Evolutionary conservation across 2,797 vertebrate species (phyloP).

Genomic region (Leontocebus nigricollis): DNA sequence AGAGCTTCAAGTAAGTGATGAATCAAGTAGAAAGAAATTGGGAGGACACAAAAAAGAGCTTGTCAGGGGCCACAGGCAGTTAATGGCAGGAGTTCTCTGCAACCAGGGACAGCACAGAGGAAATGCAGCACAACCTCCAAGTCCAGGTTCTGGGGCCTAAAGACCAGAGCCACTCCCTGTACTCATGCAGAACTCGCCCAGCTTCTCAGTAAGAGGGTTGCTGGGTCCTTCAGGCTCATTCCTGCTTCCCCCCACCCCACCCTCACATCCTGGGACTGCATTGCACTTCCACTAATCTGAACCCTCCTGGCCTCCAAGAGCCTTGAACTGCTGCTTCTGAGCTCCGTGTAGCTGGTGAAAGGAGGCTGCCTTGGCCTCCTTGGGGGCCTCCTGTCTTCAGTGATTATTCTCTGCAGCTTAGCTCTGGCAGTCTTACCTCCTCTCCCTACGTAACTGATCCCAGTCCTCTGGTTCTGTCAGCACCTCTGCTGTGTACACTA

Average conservation of each 20-base stretch:
- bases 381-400: slow-evolving; percentile 38
- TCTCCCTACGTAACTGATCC: slow-evolving; percentile 52
- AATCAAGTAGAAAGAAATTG: slow-evolving; percentile 51
- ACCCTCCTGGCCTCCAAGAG: neutral
- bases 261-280: neutral
- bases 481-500: slow-evolving; percentile 23
- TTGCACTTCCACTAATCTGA: neutral
- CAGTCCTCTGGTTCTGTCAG: slow-evolving; percentile 55
- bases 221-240: neutral
- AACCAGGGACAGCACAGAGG: neutral
- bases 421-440: slow-evolving; percentile 40
- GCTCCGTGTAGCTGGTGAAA: neutral
- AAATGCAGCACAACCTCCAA: neutral
- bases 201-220: slow-evolving; percentile 8
- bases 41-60: slow-evolving; percentile 37
- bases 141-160: neutral
- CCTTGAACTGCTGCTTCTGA: neutral
- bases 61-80: neutral
- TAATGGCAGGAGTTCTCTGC: neutral
- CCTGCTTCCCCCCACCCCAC: neutral
- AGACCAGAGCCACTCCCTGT: neutral
- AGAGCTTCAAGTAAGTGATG: slow-evolving; percentile 36
- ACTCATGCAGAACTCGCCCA: neutral
- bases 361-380: slow-evolving; percentile 29
- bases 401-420: slow-evolving; percentile 41